Evolutionary conservation across 2,797 vertebrate species (phyloP), one percentile per base, ranked within the genome.

Genomic region (Carcharodon carcharias): DNA sequence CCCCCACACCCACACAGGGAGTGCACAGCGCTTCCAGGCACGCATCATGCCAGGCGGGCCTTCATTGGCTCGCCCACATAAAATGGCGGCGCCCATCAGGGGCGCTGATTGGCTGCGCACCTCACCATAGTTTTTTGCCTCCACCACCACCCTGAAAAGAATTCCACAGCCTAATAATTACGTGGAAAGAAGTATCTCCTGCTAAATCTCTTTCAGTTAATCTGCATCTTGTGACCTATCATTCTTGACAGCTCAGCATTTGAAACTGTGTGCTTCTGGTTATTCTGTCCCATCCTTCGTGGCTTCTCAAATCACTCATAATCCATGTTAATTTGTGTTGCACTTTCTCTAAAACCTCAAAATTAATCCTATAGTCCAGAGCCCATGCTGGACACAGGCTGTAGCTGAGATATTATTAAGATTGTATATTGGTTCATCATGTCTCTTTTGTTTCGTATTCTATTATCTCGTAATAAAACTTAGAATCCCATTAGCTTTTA

Each of bases 401-500:
- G 56, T 65, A 93, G 18, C 18, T 65, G 91, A 93, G 61, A 40
- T 65, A 23, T 65, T 23, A 65, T 93, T 65, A 93, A 93, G 91
- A 16, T 23, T 63, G 65, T 93, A 65, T 9, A 40, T 5, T 35
- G 26, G 61, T 21, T 93, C 18, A 93, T 40, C 35, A 93, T 65
- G 61, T 35, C 18, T 65, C n/a, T 63, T 93, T 16, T 18, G 21
- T 91, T 92, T 65, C 40, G n/a, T 93, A 16, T 63, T 63, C 31
- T 92, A 63, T 92, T 31, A 63, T 35, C 16, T 40, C 1, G 14
- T 58, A 31, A 91, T 58, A 91, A 88, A 91, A 58, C 88, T 35
- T 93, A 3, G 35, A 93, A 93, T 93, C n/a, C 91, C 21, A 93
- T 93, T 61, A 61, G 88, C 56, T 91, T 61, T 93, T 82, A 65